A percentile compares a stretch with the other conserved stretches of the same genome.
phyloP scores from a whole-genome alignment of 2,113 vertebrate genomes.

The Rhombomys opimus region DNA sequence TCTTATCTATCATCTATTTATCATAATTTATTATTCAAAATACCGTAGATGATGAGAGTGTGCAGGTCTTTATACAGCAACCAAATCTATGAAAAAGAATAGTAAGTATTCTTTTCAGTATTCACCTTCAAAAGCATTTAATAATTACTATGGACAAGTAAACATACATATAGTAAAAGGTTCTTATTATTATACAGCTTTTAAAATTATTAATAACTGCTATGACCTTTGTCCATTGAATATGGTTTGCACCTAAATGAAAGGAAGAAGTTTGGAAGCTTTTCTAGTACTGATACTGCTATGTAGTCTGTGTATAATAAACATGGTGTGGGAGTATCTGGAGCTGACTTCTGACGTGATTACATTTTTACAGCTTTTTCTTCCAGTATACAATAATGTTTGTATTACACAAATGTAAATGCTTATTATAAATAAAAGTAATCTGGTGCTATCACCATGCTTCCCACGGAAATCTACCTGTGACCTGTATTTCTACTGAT shows the following conservation, averaged over 20 bases:
- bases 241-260: slow-evolving; percentile 6
- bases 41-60: neutral
- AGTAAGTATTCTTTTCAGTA: neutral
- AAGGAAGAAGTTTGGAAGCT: neutral
- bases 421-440: neutral
- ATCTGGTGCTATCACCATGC: neutral
- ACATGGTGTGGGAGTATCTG: neutral
- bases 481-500: neutral
- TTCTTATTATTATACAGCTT: slow-evolving; percentile 7
- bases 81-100: neutral
- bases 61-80: neutral
- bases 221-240: neutral
- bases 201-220: neutral
- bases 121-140: neutral
- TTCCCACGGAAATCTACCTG: neutral
- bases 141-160: neutral
- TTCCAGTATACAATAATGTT: neutral
- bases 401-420: neutral
- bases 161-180: neutral
- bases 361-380: neutral
- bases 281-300: neutral
- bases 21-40: neutral
- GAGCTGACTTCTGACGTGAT: neutral
- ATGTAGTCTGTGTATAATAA: neutral
- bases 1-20: neutral